phyloP scores from a whole-genome alignment of 2,797 vertebrate genomes.

The Malurus splendens region DNA sequence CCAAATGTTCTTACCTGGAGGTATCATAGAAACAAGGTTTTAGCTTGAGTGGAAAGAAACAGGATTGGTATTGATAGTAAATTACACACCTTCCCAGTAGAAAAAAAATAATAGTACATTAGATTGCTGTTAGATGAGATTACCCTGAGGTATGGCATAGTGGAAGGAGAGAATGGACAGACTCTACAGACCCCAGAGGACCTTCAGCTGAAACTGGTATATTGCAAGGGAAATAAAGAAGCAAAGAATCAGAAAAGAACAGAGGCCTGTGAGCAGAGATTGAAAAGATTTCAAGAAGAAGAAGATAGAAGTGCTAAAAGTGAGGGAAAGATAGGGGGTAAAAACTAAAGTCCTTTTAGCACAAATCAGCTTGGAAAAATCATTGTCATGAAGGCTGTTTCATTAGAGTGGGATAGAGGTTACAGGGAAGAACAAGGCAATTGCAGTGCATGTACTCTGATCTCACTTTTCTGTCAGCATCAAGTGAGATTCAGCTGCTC shows the following conservation, averaged over 20 bases:
- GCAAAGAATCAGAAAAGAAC: neutral
- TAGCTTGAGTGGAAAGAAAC: neutral
- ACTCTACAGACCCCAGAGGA: neutral
- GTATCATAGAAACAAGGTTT: neutral
- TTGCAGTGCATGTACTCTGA: neutral
- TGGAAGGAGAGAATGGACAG: neutral
- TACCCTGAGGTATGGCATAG: neutral
- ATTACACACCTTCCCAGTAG: neutral
- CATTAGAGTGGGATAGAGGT: neutral
- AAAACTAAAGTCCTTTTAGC: neutral
- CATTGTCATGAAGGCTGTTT: neutral
- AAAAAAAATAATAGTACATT: neutral
- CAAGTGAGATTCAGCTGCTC: neutral
- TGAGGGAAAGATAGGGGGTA: neutral
- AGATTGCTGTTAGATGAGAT: constrained; percentile 9
- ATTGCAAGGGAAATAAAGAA: neutral
- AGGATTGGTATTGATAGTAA: constrained; percentile 24
- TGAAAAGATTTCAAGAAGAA: neutral
- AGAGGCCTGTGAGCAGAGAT: neutral
- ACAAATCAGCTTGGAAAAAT: neutral
- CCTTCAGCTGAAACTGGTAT: neutral
- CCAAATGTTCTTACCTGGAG: neutral
- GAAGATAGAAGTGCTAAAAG: neutral
- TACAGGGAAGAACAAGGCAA: neutral
- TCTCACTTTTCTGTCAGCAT: neutral